phyloP scores from a whole-genome alignment of 2,113 vertebrate genomes.

The Dryoscopus gambensis region DNA sequence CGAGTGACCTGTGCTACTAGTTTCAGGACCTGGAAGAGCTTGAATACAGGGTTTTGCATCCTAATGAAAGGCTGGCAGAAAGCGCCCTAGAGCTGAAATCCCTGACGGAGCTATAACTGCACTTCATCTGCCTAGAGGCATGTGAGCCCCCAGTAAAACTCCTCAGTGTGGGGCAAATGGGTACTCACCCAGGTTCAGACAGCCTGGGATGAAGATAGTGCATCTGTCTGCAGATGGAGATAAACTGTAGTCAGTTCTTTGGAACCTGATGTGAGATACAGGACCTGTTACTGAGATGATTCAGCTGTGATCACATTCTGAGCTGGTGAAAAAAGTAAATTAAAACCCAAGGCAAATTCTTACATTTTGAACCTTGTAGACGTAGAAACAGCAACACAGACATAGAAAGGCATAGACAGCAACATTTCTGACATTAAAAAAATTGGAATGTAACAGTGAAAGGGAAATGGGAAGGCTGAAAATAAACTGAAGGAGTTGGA shows the following conservation, averaged over 20 bases:
- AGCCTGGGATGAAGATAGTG: neutral
- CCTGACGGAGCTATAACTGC: neutral
- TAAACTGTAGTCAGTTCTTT: neutral
- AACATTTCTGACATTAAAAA: neutral
- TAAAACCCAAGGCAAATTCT: neutral
- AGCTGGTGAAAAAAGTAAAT: neutral
- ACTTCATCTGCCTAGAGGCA: neutral
- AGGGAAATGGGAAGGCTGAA: neutral
- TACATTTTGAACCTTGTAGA: neutral
- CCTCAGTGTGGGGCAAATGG: neutral
- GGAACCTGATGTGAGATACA: neutral
- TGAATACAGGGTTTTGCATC: neutral
- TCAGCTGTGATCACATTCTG: neutral
- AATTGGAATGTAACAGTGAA: neutral
- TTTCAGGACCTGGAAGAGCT: neutral
- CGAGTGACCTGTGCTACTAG: neutral
- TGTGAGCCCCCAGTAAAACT: neutral
- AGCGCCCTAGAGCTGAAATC: neutral
- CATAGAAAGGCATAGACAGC: neutral
- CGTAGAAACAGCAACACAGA: neutral
- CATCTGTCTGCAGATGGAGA: neutral
- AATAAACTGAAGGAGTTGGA: neutral
- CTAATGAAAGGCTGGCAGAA: neutral
- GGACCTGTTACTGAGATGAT: neutral
- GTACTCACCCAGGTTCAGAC: neutral